These are phyloP conservation scores for Acanthoscelides obtectus DNA, from an alignment of 2,888 invertebrate species.

Conservation along the genomic window DNA sequence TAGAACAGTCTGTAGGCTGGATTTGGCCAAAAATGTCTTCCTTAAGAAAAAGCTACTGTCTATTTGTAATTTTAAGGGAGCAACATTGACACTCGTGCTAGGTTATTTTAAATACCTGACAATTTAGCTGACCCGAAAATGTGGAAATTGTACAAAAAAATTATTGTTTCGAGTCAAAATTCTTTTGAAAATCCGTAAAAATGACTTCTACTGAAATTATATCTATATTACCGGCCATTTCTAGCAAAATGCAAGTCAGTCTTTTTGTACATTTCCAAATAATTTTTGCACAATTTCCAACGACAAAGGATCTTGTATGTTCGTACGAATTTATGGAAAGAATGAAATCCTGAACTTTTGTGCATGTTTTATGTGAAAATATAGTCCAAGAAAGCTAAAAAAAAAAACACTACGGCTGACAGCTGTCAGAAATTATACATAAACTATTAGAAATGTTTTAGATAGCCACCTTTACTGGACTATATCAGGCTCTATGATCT, in stretches of 20 bases:
- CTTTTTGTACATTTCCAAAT: too few species aligned
- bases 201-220: too few species aligned
- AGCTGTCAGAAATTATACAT: neutral
- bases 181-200: too few species aligned
- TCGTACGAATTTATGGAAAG: neutral
- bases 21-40: constrained; percentile 46
- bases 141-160: neutral
- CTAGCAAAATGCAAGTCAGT: too few species aligned
- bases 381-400: neutral
- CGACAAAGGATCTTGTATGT: neutral
- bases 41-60: constrained; percentile 40
- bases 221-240: too few species aligned
- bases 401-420: neutral
- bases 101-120: constrained; percentile 11
- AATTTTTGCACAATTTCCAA: neutral
- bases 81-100: constrained; percentile 42
- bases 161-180: too few species aligned
- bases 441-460: neutral
- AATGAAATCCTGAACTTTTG: neutral
- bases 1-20: constrained; percentile 43
- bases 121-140: constrained; percentile 2
- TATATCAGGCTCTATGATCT: neutral
- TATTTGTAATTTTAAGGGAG: constrained; percentile 38
- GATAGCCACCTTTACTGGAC: neutral
- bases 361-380: neutral